Evolutionary conservation across 2,113 vertebrate species (phyloP), one percentile per base, ranked within the genome.

Genomic region (Ctenomys sociabilis): DNA sequence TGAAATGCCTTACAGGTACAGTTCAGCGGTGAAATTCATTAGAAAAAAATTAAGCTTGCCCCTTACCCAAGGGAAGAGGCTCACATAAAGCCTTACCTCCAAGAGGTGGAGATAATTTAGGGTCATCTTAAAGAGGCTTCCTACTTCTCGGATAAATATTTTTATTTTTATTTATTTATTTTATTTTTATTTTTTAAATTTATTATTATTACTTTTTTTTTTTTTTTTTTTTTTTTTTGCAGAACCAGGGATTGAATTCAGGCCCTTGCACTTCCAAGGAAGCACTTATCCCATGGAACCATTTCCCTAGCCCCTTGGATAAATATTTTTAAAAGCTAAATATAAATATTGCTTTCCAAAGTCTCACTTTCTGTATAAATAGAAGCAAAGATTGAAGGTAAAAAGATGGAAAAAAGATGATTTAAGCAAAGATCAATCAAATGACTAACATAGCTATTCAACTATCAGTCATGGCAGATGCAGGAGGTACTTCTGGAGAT

Each of bases 291-390:
- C n/a, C n/a, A n/a, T n/a, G n/a, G n/a, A n/a, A n/a, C n/a, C n/a
- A n/a, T n/a, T n/a, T n/a, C n/a, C n/a, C n/a, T n/a, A n/a, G n/a
- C n/a, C n/a, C n/a, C n/a, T n/a, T 19, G 13, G 37, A 75, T 61
- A 59, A 86, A 54, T 75, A 32, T 26, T 81, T 93, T 52, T 14
- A 80, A 94, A 93, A 43, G 26, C 57, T 82, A 85, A 86, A 81
- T 81, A 8, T 78, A 28, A 49, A 64, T 59, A 40, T 59, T 88
- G 21, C 59, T 75, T 90, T 90, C 40, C 61, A 30, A 75, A 59
- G 37, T 8, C 37, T 68, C 7, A 37, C 8, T 57, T 75, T 68
- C 61, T 83, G 78, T 73, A 61, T 91, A n/a, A 82, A 91, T 61
- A 28, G 52, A 85, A 88, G 54, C 14, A 72, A 70, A 49, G 16